A percentile compares a stretch with the other conserved stretches of the same genome.
Conservation (phyloP, 2,797 vertebrate genomes). For the Tiaroga cobitis region DNA sequence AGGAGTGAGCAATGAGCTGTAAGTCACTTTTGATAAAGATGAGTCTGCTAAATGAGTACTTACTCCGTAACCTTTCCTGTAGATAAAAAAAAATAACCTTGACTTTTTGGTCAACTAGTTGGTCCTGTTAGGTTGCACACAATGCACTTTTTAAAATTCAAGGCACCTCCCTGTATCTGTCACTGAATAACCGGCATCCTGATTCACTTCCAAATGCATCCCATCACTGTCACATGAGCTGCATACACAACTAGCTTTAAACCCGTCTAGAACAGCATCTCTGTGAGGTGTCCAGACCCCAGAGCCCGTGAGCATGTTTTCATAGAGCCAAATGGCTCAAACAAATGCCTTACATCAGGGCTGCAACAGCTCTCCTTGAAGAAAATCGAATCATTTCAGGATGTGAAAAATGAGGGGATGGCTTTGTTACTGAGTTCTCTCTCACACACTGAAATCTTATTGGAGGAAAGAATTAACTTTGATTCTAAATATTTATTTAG, state of each 20-base stretch:
- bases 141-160: slow-evolving; percentile 44
- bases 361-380: slow-evolving; percentile 39
- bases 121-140: slow-evolving; percentile 20
- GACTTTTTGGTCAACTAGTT: slow-evolving; percentile 3
- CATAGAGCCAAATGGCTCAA: slow-evolving; percentile 47
- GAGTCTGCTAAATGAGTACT: slow-evolving; percentile 6
- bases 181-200: slow-evolving; percentile 47
- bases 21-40: not conserved
- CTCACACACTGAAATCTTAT: not conserved
- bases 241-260: slow-evolving; percentile 45
- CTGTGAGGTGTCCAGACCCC: slow-evolving; percentile 15
- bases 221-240: slow-evolving; percentile 33
- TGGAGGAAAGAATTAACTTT: not conserved
- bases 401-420: slow-evolving; percentile 5
- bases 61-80: not conserved
- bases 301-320: slow-evolving; percentile 44
- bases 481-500: not conserved
- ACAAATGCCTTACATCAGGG: slow-evolving; percentile 43
- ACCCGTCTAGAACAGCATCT: slow-evolving; percentile 28
- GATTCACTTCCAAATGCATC: slow-evolving; percentile 51
- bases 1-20: not conserved
- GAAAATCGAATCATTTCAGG: slow-evolving; percentile 39
- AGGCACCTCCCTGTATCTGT: slow-evolving; percentile 39
- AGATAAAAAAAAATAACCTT: slow-evolving; percentile 27
- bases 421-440: not conserved